These are phyloP conservation scores for Amphimedon queenslandica DNA, from an alignment of 37 sponge, comb jelly and placozoan genomes.

Conservation along the genomic window DNA sequence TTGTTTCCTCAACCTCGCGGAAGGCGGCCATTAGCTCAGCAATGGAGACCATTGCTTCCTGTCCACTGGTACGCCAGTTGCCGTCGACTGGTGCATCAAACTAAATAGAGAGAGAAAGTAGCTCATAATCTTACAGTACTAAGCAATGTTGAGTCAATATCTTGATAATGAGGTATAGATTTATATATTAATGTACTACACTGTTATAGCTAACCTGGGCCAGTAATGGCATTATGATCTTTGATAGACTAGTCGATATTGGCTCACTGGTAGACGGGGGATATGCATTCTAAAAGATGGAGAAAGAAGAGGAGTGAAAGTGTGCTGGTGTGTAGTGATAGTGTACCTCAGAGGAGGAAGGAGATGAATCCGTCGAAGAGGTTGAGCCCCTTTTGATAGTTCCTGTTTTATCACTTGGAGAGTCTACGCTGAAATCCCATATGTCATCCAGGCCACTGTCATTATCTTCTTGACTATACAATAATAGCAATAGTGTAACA, in stretches of 20 bases:
- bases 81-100: slow-evolving; percentile 1
- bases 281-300: not conserved
- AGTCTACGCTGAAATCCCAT: slow-evolving; percentile 28
- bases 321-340: no score
- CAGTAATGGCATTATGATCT: slow-evolving; percentile 27
- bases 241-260: slow-evolving; percentile 12
- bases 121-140: no score
- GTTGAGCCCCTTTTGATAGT: not conserved
- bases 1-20: slow-evolving; percentile 47
- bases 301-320: not conserved
- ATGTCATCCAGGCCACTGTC: no score
- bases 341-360: not conserved
- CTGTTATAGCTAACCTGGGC: no score
- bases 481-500: no score
- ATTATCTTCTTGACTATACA: no score
- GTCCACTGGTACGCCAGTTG: slow-evolving; percentile 7
- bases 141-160: no score
- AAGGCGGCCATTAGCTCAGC: slow-evolving; percentile 51
- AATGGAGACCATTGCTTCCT: slow-evolving; percentile 22
- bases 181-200: no score
- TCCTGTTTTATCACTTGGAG: not conserved
- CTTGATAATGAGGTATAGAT: no score
- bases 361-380: not conserved
- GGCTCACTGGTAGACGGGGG: not conserved
- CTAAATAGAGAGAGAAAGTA: not conserved